Evolutionary conservation across 2,797 vertebrate species (phyloP).

Genomic region (Sebastes goodei): DNA sequence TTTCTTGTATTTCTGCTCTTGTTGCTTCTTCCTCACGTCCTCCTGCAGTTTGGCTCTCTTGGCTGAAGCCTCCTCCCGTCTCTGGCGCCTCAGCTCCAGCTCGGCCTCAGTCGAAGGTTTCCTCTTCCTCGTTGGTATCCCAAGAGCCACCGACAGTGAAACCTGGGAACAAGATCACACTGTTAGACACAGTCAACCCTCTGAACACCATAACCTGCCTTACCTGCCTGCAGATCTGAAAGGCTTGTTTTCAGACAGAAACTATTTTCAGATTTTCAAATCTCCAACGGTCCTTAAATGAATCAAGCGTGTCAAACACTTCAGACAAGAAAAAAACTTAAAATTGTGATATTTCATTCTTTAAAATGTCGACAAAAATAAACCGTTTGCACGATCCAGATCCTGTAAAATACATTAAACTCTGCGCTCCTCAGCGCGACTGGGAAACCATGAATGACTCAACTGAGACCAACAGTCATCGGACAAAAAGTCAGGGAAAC

Average conservation of each 20-base stretch:
- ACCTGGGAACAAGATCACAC: slow-evolving; percentile 57
- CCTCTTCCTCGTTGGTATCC: slow-evolving; percentile 78
- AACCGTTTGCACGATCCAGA: no score
- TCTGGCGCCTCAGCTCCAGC: slow-evolving; percentile 81
- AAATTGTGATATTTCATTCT: no score
- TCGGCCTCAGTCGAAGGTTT: slow-evolving; percentile 83
- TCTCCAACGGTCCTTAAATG: no score
- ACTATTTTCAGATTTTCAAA: no score
- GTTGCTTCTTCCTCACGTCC: slow-evolving; percentile 80
- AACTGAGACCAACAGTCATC: no score
- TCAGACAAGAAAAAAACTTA: no score
- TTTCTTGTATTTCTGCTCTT: slow-evolving; percentile 86
- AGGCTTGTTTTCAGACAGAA: not conserved
- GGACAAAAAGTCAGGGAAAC: no score
- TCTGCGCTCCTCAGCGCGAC: no score
- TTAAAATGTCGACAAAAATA: no score
- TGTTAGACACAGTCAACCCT: not conserved
- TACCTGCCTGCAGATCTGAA: not conserved
- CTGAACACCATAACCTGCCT: not conserved
- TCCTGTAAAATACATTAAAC: no score
- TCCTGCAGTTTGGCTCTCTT: slow-evolving; percentile 86
- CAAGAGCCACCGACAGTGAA: slow-evolving; percentile 70
- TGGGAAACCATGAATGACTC: no score
- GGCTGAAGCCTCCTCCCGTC: slow-evolving; percentile 83
- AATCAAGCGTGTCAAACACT: no score